Base-by-base conservation (phyloP, 2,888 invertebrate genomes). In the Odontothrips loti region DNA sequence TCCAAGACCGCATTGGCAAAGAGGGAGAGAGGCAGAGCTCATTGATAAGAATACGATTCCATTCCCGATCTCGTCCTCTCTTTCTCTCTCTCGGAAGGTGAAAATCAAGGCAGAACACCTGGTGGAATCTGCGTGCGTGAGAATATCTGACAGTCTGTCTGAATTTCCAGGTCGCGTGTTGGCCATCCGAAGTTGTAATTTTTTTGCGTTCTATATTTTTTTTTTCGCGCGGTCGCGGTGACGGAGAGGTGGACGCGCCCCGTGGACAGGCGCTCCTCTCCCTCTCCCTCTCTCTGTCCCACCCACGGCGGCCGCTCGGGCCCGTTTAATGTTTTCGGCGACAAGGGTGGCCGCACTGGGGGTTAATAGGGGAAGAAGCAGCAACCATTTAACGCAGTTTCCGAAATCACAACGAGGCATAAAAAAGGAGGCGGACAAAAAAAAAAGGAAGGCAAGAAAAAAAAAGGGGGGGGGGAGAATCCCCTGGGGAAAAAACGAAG, bases 361-460 rank as follows among this genome's bases (percentile, higher is more conserved):
- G 68, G 27, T 75, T 75, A 75, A 75, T 75, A 75, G 68, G 68
- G 68, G 68, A 75, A 75, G 68, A 27, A 27, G 68, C 23, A 75
- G 68, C 12, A 75, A 27, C 68, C 68, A 75, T 75, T 75, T 75
- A 75, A 75, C 68, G 68, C 68, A 75, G 68, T 75, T 75, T 75
- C 68, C 68, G 68, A 75, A 75, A 75, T 75, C 68, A 75, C 68
- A 75, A 27, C 68, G 68, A 23, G 23, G 8, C 68, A 58, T 58
- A 58, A 58, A 58, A 58, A 58, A 58, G 17, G 58, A 58, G 58
- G 58, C 6, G 68, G 68, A 75, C 11, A 11, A 23, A 23, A 68
- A 68, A 68, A 68, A 75, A 75, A 75, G 8, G 27, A 75, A 27
- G 27, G 10, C 9, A 27, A 27, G 12, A 27, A 15, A 58, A 27